These are phyloP conservation scores for Podarcis lilfordi DNA, from an alignment of 2,797 vertebrate species.

Conservation along the genomic window DNA sequence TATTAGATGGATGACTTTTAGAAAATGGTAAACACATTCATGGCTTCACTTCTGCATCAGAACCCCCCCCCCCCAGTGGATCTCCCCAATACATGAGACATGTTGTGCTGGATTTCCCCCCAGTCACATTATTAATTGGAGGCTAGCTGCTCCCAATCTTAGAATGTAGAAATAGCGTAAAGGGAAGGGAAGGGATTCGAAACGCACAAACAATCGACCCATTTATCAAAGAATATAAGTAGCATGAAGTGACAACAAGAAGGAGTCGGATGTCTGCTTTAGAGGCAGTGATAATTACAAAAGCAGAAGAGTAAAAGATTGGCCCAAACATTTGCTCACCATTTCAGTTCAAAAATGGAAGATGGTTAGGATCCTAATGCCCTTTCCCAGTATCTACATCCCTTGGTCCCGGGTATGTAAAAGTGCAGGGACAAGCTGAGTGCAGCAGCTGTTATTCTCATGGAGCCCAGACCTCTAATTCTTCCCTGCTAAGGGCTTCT, in stretches of 20 bases:
- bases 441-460: neutral
- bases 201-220: neutral
- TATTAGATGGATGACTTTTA: neutral
- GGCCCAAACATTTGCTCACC: neutral
- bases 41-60: no score
- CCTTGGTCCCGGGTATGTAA: neutral
- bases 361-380: neutral
- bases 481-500: neutral
- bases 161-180: neutral
- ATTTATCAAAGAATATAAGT: neutral
- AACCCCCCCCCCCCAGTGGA: no score
- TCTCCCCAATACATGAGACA: no score
- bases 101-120: neutral
- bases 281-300: neutral
- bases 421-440: neutral
- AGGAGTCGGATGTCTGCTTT: neutral
- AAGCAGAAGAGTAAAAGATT: neutral
- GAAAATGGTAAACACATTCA: neutral
- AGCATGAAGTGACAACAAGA: neutral
- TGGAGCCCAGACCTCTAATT: neutral
- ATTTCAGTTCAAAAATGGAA: neutral
- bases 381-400: no score
- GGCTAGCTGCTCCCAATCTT: neutral
- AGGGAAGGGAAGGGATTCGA: neutral
- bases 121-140: neutral